These are phyloP conservation scores for Holotrichia oblita DNA, from an alignment of 1,140 invertebrate genomes.

Conservation along the genomic window DNA sequence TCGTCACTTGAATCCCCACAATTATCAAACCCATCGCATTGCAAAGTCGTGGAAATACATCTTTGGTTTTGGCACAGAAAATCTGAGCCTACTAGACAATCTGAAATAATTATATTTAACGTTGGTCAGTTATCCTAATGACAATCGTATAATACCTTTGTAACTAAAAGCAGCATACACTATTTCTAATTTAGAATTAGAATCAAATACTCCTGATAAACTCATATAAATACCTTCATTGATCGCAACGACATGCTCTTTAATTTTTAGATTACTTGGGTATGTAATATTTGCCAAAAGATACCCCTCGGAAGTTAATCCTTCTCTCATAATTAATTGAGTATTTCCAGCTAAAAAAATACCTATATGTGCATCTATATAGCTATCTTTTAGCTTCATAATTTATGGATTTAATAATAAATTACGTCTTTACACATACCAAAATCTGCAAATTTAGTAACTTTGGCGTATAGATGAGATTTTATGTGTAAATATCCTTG, in stretches of 20 bases:
- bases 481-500: conserved; percentile 73
- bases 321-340: conserved; percentile 71
- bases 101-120: conserved; percentile 58
- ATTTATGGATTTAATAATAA: neutral
- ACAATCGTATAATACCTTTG: conserved; percentile 63
- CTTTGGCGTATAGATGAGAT: conserved; percentile 74
- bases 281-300: conserved; percentile 69
- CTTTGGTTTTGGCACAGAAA: conserved; percentile 80
- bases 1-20: conserved; percentile 86
- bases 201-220: conserved; percentile 71
- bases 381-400: neutral
- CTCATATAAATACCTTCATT: conserved; percentile 60
- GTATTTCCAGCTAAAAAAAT: conserved; percentile 65
- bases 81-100: conserved; percentile 74
- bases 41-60: conserved; percentile 78
- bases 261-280: conserved; percentile 62
- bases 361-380: too few relatives aligned
- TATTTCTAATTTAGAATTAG: conserved; percentile 72
- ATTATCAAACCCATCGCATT: conserved; percentile 84
- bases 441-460: conserved; percentile 73
- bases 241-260: conserved; percentile 70
- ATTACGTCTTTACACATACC: conserved; percentile 60
- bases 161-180: conserved; percentile 80
- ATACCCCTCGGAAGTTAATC: conserved; percentile 71
- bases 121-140: neutral